Percentiles rank a stretch among this genome's conserved stretches.
These are phyloP conservation scores for Steatornis caripensis DNA, from an alignment of 2,113 vertebrate species.

Conservation along the genomic window DNA sequence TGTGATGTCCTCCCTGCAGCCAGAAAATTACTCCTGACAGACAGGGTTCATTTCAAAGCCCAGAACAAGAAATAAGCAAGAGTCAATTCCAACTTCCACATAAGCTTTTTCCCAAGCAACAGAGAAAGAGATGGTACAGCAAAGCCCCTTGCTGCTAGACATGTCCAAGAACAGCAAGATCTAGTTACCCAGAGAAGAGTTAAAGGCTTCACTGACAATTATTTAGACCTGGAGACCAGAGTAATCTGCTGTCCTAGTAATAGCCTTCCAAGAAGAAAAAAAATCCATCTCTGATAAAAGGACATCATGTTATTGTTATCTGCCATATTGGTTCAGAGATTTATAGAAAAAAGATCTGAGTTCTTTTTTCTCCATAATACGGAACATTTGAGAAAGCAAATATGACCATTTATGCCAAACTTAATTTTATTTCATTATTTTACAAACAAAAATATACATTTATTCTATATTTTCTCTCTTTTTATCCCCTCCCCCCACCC, in stretches of 20 bases:
- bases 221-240: not conserved
- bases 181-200: not conserved
- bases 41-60: not conserved
- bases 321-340: not conserved
- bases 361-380: not conserved
- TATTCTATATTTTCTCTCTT: conserved; percentile 41
- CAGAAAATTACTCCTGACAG: not conserved
- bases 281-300: not conserved
- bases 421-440: conserved; percentile 61
- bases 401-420: conserved; percentile 53
- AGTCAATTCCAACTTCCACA: not conserved
- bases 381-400: not conserved
- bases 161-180: not conserved
- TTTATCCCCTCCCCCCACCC: not conserved
- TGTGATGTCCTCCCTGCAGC: not conserved
- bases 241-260: not conserved
- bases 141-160: not conserved
- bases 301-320: not conserved
- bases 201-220: not conserved
- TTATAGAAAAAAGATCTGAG: not conserved
- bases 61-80: not conserved
- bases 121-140: not conserved
- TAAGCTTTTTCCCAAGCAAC: not conserved
- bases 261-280: not conserved
- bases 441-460: conserved; percentile 72